These are phyloP conservation scores for Polymixis flavicincta DNA, from an alignment of 2,888 invertebrate genomes.

Conservation along the genomic window DNA sequence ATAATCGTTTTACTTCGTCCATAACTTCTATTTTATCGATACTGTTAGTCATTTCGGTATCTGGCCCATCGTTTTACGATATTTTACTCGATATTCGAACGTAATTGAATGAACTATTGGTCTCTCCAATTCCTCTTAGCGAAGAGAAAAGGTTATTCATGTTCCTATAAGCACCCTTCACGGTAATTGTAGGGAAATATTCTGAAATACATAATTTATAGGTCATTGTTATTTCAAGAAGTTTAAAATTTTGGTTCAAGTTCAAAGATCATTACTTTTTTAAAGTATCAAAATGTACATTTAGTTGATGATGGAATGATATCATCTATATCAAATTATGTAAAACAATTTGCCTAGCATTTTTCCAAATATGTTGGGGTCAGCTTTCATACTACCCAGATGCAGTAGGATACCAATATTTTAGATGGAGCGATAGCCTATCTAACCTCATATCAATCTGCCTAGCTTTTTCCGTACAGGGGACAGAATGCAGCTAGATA, in stretches of 20 bases:
- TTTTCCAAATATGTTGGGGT: neutral
- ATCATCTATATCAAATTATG: neutral
- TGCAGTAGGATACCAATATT: neutral
- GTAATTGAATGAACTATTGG: conserved; percentile 42
- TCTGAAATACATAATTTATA: too few relatives aligned
- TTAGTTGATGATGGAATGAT: neutral
- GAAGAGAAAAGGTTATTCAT: conserved; percentile 22
- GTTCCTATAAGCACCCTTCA: conserved; percentile 15
- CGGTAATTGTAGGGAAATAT: neutral
- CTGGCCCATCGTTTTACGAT: conserved; percentile 32
- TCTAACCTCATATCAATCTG: too few relatives aligned
- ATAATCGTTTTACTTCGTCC: conserved; percentile 33
- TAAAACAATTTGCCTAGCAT: neutral
- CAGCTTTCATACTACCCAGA: neutral
- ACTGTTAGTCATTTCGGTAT: conserved; percentile 35
- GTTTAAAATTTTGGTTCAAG: too few relatives aligned
- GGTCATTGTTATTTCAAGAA: too few relatives aligned
- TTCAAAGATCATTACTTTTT: too few relatives aligned
- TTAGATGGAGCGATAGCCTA: neutral
- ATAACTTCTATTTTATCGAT: conserved; percentile 33
- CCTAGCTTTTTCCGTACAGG: too few relatives aligned
- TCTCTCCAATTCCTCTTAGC: conserved; percentile 14
- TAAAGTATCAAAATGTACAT: too few relatives aligned
- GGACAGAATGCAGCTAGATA: too few relatives aligned
- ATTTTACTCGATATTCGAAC: conserved; percentile 29